phyloP scores from a whole-genome alignment of 2,113 vertebrate species.

The Pyrgilauda ruficollis region DNA sequence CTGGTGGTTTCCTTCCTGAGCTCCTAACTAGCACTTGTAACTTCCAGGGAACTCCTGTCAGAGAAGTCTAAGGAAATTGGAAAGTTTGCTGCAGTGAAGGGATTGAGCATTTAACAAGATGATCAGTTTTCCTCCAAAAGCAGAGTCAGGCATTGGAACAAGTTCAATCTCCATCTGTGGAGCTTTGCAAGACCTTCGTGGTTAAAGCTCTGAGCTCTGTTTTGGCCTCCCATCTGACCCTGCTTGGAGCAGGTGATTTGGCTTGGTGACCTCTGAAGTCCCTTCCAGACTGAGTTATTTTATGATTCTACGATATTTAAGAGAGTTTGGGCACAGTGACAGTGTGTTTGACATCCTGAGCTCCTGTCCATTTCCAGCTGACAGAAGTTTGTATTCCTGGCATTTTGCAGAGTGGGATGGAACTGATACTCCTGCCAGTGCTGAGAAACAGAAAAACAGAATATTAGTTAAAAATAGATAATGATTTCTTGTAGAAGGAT shows the following conservation, averaged over 20 bases:
- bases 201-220: neutral
- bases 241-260: neutral
- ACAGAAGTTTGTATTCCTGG: neutral
- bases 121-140: neutral
- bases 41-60: neutral
- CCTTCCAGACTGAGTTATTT: neutral
- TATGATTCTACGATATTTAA: neutral
- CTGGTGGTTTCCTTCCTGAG: neutral
- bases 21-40: neutral
- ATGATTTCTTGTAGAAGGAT: neutral
- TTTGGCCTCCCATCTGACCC: neutral
- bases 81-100: neutral
- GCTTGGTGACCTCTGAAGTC: neutral
- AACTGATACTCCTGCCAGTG: neutral
- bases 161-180: neutral
- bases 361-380: neutral
- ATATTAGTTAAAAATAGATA: neutral
- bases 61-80: neutral
- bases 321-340: neutral
- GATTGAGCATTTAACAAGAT: neutral
- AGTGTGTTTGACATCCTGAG: neutral
- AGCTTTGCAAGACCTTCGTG: neutral
- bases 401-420: neutral
- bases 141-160: neutral
- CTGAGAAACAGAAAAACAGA: neutral